Conservation (phyloP, 1,140 invertebrate genomes). For the Bombus balteatus region DNA sequence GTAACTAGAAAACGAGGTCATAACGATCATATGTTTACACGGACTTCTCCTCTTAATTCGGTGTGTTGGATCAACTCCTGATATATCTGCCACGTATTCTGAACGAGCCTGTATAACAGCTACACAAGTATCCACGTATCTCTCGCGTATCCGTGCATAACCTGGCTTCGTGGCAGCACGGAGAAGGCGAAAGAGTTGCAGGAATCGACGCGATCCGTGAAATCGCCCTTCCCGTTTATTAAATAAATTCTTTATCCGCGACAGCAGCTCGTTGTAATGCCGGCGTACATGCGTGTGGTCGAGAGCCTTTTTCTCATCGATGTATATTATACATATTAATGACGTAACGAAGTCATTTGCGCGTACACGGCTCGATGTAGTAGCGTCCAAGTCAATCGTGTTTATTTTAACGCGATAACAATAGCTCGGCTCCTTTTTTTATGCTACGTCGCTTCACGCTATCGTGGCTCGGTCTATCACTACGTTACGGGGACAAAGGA, state of each 20-base stretch:
- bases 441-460: slow-evolving; percentile 18
- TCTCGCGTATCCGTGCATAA: too few relatives aligned
- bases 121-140: too few relatives aligned
- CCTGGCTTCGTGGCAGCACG: too few relatives aligned
- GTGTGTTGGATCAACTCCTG: too few relatives aligned
- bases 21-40: too few relatives aligned
- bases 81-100: too few relatives aligned
- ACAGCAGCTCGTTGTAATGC: not conserved
- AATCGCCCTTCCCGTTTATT: not conserved
- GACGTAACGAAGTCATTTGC: slow-evolving; percentile 35
- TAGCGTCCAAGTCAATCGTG: slow-evolving; percentile 27
- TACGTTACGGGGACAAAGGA: not conserved
- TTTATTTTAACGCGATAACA: slow-evolving; percentile 48
- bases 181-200: not conserved
- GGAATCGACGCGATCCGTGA: not conserved
- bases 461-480: not conserved
- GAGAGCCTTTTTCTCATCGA: not conserved
- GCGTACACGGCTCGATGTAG: slow-evolving; percentile 15
- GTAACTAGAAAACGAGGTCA: too few relatives aligned
- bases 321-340: not conserved
- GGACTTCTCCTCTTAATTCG: too few relatives aligned
- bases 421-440: slow-evolving; percentile 51
- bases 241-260: not conserved
- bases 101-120: too few relatives aligned
- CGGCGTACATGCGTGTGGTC: not conserved